A percentile compares a stretch with the other conserved stretches of the same genome.
These are phyloP conservation scores for Euura saliciscinereae DNA, from an alignment of 1,140 invertebrate species.

Conservation along the genomic window DNA sequence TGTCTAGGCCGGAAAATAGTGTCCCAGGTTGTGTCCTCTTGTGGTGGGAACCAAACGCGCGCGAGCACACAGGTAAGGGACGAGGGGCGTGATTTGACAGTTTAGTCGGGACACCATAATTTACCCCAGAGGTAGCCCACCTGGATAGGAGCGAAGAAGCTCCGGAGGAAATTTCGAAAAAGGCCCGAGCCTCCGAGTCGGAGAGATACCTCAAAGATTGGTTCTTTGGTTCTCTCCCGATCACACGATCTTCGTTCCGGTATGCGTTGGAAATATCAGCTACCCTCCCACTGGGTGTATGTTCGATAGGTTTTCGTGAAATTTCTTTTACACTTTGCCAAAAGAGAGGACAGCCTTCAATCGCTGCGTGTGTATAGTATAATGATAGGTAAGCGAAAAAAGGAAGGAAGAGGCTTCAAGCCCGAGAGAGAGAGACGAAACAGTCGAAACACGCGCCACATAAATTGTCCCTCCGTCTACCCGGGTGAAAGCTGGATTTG, in stretches of 20 bases:
- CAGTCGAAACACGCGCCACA: slow-evolving; percentile 57
- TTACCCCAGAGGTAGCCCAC: slow-evolving; percentile 18
- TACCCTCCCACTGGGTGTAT: too few relatives aligned
- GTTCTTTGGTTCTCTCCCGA: too few relatives aligned
- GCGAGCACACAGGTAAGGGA: not conserved
- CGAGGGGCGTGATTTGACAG: slow-evolving; percentile 30
- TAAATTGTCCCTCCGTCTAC: slow-evolving; percentile 60
- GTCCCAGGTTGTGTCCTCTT: slow-evolving; percentile 13
- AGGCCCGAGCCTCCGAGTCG: slow-evolving; percentile 15
- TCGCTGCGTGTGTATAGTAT: too few relatives aligned
- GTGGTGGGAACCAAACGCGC: not conserved
- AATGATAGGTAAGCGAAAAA: too few relatives aligned
- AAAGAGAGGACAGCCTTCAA: too few relatives aligned
- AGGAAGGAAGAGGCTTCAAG: not conserved
- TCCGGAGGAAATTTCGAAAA: not conserved
- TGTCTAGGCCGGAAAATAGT: slow-evolving; percentile 22
- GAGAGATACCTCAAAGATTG: too few relatives aligned
- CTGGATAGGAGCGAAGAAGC: not conserved
- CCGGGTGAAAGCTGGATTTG: slow-evolving; percentile 61
- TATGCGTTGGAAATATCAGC: too few relatives aligned
- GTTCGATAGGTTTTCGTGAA: too few relatives aligned
- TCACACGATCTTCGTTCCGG: too few relatives aligned
- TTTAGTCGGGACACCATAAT: slow-evolving; percentile 27
- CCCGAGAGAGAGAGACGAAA: slow-evolving; percentile 31
- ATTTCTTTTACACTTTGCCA: too few relatives aligned